A percentile compares a stretch with the other conserved stretches of the same genome.
Conservation (phyloP, 1,140 invertebrate species). For the Atta cephalotes region DNA sequence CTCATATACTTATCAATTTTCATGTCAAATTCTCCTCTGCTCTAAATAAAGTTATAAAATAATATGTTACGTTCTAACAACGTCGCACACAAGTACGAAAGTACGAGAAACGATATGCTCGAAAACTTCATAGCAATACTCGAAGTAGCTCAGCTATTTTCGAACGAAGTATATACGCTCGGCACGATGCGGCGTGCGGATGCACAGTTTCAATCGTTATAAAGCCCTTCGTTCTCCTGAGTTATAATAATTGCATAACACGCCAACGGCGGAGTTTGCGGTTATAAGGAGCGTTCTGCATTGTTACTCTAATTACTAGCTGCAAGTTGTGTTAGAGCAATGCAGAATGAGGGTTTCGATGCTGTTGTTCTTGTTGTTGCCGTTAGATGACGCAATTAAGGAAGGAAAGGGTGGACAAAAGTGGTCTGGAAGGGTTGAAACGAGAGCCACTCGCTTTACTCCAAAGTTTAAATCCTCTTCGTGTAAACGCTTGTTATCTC, state of each 20-base stretch:
- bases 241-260: slow-evolving; percentile 72
- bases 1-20: not conserved
- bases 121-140: slow-evolving; percentile 40
- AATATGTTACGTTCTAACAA: slow-evolving; percentile 7
- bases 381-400: slow-evolving; percentile 2
- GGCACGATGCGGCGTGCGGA: not conserved
- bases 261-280: slow-evolving; percentile 66
- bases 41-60: not conserved
- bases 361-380: slow-evolving; percentile 46
- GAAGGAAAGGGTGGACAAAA: slow-evolving; percentile 2
- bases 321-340: slow-evolving; percentile 57
- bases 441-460: slow-evolving; percentile 70
- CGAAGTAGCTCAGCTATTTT: slow-evolving; percentile 24
- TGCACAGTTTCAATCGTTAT: slow-evolving; percentile 64
- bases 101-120: not conserved
- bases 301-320: slow-evolving; percentile 72
- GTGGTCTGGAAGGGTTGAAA: slow-evolving; percentile 62
- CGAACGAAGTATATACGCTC: slow-evolving; percentile 14
- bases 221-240: slow-evolving; percentile 50
- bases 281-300: slow-evolving; percentile 43
- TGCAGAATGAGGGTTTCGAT: slow-evolving; percentile 36
- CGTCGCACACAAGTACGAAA: not conserved
- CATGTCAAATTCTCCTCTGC: not conserved
- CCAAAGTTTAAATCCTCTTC: slow-evolving; percentile 70
- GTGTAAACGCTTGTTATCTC: slow-evolving; percentile 75